Evolutionary conservation across 1,140 invertebrate species (phyloP).

Genomic region (Leucophenga varia): DNA sequence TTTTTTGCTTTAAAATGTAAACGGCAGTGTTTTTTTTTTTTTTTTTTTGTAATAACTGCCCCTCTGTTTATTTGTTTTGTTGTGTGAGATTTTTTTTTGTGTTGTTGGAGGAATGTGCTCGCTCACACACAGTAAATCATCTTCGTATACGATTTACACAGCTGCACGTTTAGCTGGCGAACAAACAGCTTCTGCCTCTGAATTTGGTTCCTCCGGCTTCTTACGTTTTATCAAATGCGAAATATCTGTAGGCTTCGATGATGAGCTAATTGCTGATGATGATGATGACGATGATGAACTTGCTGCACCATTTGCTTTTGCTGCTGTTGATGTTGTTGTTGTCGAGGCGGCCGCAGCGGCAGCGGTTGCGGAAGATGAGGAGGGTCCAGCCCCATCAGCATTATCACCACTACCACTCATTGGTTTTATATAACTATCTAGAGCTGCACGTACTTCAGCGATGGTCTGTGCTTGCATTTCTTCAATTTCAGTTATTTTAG

Average conservation of each 20-base stretch:
- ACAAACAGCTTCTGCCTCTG: conserved; percentile 43
- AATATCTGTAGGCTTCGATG: conserved; percentile 50
- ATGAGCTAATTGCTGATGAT: conserved; percentile 41
- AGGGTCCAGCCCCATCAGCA: conserved; percentile 28
- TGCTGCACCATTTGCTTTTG: conserved; percentile 8
- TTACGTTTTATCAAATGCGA: conserved; percentile 55
- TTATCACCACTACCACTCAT: conserved; percentile 24
- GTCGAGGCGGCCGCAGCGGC: conserved; percentile 26
- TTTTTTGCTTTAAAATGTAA: too few species aligned
- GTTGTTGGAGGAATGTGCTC: conserved; percentile 42
- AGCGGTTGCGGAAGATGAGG: conserved; percentile 27
- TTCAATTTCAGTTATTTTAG: conserved; percentile 55
- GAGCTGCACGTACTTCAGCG: conserved; percentile 47
- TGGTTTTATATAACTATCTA: conserved; percentile 50
- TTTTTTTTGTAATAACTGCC: conserved; percentile 13
- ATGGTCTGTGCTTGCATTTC: conserved; percentile 53
- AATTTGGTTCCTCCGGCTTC: conserved; percentile 50
- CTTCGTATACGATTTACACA: conserved; percentile 27
- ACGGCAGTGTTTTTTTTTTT: conserved; percentile 7
- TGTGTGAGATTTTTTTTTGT: too few species aligned
- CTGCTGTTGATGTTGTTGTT: conserved; percentile 13
- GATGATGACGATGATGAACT: conserved; percentile 19
- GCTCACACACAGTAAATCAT: background rate
- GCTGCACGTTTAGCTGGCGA: conserved; percentile 49
- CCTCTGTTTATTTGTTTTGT: conserved; percentile 9